Evolutionary conservation across 2,888 invertebrate species (phyloP).

Genomic region (Athripsodes cinereus): DNA sequence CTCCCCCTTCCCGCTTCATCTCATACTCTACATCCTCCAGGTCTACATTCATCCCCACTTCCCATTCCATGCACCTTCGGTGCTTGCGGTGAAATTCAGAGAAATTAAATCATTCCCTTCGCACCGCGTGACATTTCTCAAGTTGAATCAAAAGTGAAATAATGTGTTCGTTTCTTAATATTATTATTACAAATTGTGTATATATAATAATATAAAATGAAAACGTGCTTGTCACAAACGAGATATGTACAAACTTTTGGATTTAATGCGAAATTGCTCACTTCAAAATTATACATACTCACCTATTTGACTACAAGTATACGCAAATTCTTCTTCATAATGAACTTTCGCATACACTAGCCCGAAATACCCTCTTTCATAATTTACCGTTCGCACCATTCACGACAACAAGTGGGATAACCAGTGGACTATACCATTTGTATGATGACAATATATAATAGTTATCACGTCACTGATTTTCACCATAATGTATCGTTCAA

Average conservation of each 20-base stretch:
- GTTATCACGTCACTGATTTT: no score
- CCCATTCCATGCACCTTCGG: slow-evolving; percentile 4
- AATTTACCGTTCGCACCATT: no score
- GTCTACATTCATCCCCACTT: slow-evolving; percentile 3
- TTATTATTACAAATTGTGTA: no score
- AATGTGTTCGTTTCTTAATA: slow-evolving; percentile 1
- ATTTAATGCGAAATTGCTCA: slow-evolving; percentile 8
- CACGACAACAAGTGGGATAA: no score
- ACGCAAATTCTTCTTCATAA: no score
- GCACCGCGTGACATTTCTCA: slow-evolving; percentile 4
- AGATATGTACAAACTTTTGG: neutral
- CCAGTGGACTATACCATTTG: no score
- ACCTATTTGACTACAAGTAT: no score
- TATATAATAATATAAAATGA: neutral
- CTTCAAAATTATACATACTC: neutral
- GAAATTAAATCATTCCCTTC: slow-evolving; percentile 6
- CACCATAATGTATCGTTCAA: no score
- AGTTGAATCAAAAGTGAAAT: slow-evolving; percentile 6
- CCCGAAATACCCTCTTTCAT: no score
- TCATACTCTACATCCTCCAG: no score
- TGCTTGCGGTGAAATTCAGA: neutral
- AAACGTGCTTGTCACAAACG: neutral
- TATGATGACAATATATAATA: no score
- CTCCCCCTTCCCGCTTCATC: slow-evolving; percentile 12
- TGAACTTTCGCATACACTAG: no score